Conservation (phyloP, 2,888 invertebrate genomes). For the Asteroscopus sphinx region DNA sequence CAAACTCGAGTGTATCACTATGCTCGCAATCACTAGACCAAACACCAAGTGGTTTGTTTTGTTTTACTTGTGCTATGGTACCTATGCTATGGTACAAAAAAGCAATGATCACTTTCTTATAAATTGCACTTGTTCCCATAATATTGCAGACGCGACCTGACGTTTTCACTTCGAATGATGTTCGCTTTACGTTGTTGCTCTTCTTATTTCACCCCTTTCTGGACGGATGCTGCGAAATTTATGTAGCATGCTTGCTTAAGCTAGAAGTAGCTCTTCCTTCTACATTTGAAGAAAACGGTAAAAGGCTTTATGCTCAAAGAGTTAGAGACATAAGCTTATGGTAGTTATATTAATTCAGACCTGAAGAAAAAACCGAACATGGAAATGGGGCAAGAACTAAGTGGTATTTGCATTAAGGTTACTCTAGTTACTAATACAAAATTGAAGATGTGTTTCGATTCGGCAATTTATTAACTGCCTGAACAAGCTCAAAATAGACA, state of each 20-base stretch:
- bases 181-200: slow-evolving; percentile 6
- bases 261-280: not conserved
- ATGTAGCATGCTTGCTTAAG: slow-evolving; percentile 10
- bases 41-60: not conserved
- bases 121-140: slow-evolving; percentile 4
- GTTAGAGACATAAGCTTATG: too few relatives aligned
- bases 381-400: too few relatives aligned
- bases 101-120: slow-evolving; percentile 3
- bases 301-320: not conserved
- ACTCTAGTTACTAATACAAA: too few relatives aligned
- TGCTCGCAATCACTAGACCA: not conserved
- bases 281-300: not conserved
- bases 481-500: too few relatives aligned
- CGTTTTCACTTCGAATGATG: slow-evolving; percentile 8
- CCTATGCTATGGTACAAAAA: not conserved
- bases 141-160: not conserved
- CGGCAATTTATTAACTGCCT: too few relatives aligned
- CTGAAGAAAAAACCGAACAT: too few relatives aligned
- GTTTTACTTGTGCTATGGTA: too few relatives aligned
- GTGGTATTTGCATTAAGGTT: too few relatives aligned
- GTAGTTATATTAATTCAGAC: too few relatives aligned
- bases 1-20: too few relatives aligned
- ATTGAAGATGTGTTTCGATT: too few relatives aligned
- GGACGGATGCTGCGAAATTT: slow-evolving; percentile 3
- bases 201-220: slow-evolving; percentile 1